phyloP scores from a whole-genome alignment of 2,888 invertebrate species.

The Opisthograptis luteolata region DNA sequence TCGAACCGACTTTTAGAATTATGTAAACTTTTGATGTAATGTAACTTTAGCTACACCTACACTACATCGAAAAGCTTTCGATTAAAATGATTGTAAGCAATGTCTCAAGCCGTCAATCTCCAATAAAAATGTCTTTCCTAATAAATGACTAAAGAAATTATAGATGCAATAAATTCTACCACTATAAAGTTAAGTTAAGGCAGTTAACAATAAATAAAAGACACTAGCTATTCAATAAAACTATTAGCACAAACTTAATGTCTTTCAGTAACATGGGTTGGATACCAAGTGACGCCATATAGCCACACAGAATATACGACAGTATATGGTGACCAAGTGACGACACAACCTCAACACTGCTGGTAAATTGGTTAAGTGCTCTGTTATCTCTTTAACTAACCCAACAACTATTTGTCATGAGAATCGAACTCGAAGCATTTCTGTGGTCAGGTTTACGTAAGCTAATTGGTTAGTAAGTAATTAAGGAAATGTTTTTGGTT shows the following conservation, averaged over 20 bases:
- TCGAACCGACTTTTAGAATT: too few relatives aligned
- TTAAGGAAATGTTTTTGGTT: not conserved
- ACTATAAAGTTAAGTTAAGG: conserved; percentile 11
- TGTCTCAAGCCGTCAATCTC: not conserved
- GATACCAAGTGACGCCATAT: not conserved
- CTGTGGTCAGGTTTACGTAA: conserved; percentile 12
- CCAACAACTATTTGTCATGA: conserved; percentile 32
- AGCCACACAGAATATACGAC: not conserved
- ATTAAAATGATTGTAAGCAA: conserved; percentile 2
- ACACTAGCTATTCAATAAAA: conserved; percentile 16
- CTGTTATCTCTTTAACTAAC: conserved; percentile 45
- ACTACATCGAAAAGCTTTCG: not conserved
- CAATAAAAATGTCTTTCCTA: conserved; percentile 8
- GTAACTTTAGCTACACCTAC: too few relatives aligned
- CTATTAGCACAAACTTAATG: conserved; percentile 15
- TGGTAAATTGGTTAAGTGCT: conserved; percentile 54
- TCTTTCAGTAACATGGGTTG: conserved; percentile 1
- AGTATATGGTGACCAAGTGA: not conserved
- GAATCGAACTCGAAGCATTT: conserved; percentile 17
- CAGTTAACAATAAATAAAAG: conserved; percentile 18
- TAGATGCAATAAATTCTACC: conserved; percentile 10
- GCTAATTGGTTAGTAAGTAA: not conserved
- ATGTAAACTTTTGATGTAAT: too few relatives aligned
- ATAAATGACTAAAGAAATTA: conserved; percentile 8
- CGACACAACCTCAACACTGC: conserved; percentile 20